These are phyloP conservation scores for Odontophorus gujanensis DNA, from an alignment of 2,113 vertebrate genomes.

Conservation along the genomic window DNA sequence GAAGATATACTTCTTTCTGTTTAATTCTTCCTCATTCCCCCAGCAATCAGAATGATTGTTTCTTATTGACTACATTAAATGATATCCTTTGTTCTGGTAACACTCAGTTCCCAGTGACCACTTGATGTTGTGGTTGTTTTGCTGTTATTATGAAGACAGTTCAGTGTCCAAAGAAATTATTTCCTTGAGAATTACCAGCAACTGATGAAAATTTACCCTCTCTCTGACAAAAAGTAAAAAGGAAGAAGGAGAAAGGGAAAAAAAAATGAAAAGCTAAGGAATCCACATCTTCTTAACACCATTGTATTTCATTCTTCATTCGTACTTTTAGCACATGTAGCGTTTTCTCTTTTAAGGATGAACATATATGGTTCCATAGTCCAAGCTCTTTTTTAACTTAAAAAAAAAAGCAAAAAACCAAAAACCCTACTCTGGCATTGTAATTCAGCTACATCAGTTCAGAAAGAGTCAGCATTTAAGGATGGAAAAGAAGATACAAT, in stretches of 20 bases:
- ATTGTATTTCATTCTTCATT: rapidly evolving
- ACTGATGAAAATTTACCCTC: neutral
- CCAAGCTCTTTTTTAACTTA: neutral
- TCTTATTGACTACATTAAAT: neutral
- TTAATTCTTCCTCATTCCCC: neutral
- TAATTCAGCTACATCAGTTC: neutral
- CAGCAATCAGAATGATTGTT: neutral
- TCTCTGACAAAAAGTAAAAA: neutral
- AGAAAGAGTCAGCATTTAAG: neutral
- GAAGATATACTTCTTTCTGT: neutral
- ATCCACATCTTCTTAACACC: neutral
- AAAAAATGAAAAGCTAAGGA: neutral
- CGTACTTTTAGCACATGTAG: neutral
- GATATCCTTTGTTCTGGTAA: neutral
- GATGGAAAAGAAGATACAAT: neutral
- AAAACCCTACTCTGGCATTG: neutral
- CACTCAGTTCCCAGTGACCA: neutral
- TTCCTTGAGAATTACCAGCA: neutral
- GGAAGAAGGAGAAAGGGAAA: neutral
- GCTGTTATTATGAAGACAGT: neutral
- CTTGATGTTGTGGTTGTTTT: neutral
- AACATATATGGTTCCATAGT: neutral
- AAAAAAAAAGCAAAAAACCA: neutral
- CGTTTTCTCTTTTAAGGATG: neutral
- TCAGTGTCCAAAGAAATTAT: neutral